Conservation (phyloP, 2,113 vertebrate genomes). For the Syngnathus typhle region DNA sequence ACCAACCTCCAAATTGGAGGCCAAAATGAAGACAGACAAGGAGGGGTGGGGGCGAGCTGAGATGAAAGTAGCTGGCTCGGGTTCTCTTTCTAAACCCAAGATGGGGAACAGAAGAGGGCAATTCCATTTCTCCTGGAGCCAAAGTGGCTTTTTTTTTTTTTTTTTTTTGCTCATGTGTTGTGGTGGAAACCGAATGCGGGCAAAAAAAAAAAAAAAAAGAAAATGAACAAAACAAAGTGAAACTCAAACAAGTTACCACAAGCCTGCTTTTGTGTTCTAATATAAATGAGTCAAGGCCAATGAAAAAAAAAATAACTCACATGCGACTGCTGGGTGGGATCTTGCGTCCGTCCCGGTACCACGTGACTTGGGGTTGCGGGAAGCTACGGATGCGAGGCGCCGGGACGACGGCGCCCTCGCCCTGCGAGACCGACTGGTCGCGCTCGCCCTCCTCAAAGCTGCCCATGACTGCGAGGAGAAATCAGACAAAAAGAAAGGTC, state of each 20-base stretch:
- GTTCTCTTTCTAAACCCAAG: conserved; percentile 10
- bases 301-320: conserved; percentile 66
- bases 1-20: conserved; percentile 12
- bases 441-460: conserved; percentile 86
- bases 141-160: conserved; percentile 4
- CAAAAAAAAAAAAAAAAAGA: conserved; percentile 3
- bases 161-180: background rate
- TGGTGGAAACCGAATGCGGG: background rate
- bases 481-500: background rate
- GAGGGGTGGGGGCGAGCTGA: background rate
- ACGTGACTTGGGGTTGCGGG: conserved; percentile 93
- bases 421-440: conserved; percentile 82
- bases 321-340: conserved; percentile 95
- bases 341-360: conserved; percentile 93
- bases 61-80: conserved; percentile 4
- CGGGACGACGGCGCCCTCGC: conserved; percentile 81
- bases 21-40: conserved; percentile 9
- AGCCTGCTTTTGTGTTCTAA: too few relatives aligned
- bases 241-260: background rate
- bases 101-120: background rate
- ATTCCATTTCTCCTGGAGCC: conserved; percentile 22
- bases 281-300: background rate
- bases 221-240: conserved; percentile 1
- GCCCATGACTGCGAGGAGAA: conserved; percentile 80
- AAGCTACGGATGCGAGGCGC: conserved; percentile 90